Percentiles rank a stretch among this genome's conserved stretches.
These are phyloP conservation scores for Sylvicapra grimmia DNA, from an alignment of 2,113 vertebrate genomes.

Conservation along the genomic window DNA sequence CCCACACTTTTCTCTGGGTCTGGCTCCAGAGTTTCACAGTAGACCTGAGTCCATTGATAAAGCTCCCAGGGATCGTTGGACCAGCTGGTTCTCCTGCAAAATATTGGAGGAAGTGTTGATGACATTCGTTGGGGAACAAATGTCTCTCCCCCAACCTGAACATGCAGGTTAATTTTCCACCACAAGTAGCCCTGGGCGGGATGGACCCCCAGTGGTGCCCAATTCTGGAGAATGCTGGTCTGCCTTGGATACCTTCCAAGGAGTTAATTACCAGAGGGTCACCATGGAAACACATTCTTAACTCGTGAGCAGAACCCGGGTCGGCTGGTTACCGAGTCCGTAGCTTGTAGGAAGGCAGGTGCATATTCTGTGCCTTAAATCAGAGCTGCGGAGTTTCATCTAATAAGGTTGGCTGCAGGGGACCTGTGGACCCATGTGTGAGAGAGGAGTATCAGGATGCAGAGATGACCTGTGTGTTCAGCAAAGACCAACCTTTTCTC, in stretches of 20 bases:
- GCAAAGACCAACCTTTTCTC: too few species aligned
- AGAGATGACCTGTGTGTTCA: rapidly evolving
- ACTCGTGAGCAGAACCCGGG: background rate
- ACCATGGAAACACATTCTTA: conserved; percentile 58
- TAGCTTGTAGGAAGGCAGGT: background rate
- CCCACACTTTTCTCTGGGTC: background rate
- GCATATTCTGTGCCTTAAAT: rapidly evolving
- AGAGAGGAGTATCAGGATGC: rapidly evolving
- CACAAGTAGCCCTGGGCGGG: background rate
- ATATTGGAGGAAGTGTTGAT: rapidly evolving
- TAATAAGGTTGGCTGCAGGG: rapidly evolving
- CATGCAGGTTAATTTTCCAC: background rate
- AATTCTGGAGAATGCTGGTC: background rate
- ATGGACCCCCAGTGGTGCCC: background rate
- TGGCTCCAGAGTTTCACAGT: background rate
- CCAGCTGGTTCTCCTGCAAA: rapidly evolving
- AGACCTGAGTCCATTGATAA: rapidly evolving
- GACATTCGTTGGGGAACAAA: rapidly evolving
- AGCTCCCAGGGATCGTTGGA: rapidly evolving
- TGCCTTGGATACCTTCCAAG: conserved; percentile 6
- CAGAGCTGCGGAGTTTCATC: rapidly evolving
- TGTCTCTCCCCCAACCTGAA: background rate
- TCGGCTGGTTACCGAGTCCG: background rate
- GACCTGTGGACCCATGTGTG: rapidly evolving
- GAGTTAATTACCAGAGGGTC: conserved; percentile 26